Evolutionary conservation across 2,113 vertebrate genomes (phyloP).

Genomic region (Gadus macrocephalus): DNA sequence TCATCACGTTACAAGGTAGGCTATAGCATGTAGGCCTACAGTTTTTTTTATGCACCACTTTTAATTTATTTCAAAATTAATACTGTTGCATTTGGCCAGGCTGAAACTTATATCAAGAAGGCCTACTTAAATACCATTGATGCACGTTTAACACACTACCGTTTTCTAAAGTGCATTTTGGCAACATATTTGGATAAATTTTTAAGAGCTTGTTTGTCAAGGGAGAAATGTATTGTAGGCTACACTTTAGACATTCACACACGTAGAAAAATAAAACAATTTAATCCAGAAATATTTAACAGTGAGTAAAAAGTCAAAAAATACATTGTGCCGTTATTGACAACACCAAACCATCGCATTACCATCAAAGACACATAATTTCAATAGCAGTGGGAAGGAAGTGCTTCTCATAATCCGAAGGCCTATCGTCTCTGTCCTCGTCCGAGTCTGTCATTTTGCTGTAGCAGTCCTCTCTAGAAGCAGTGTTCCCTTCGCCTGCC

Average conservation of each 20-base stretch:
- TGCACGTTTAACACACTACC: no score
- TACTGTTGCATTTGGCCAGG: no score
- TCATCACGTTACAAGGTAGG: no score
- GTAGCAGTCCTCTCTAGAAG: slow-evolving; percentile 53
- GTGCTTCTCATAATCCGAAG: slow-evolving; percentile 64
- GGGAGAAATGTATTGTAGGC: neutral
- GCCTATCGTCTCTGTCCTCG: slow-evolving; percentile 10
- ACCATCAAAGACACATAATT: slow-evolving; percentile 10
- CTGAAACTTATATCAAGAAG: no score
- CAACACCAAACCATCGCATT: no score
- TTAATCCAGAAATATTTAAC: neutral
- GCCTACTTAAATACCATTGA: no score
- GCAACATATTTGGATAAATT: neutral
- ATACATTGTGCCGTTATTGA: neutral
- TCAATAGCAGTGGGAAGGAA: slow-evolving; percentile 63
- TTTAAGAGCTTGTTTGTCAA: neutral
- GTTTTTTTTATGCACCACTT: no score
- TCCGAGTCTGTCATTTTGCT: slow-evolving; percentile 64
- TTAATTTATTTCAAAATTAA: no score
- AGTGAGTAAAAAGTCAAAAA: neutral
- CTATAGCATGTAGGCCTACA: no score
- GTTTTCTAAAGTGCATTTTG: no score
- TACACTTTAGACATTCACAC: neutral
- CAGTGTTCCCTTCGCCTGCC: slow-evolving; percentile 5
- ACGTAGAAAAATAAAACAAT: neutral